A percentile compares a stretch with the other conserved stretches of the same genome.
phyloP scores from a whole-genome alignment of 2,113 vertebrate genomes.

The Tychaedon coryphoeus region DNA sequence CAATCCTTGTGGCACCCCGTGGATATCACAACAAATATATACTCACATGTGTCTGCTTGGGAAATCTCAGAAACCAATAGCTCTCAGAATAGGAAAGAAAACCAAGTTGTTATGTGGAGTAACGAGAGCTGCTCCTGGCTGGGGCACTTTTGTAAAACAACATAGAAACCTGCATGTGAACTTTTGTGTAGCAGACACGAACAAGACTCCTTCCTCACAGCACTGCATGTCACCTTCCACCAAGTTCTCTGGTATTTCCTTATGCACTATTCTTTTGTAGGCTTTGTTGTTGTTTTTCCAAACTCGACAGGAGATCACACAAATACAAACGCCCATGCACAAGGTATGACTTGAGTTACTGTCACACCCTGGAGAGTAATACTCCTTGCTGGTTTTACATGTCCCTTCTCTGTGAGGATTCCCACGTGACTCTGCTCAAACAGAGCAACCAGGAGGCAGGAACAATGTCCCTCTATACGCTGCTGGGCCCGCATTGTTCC shows the following conservation, averaged over 20 bases:
- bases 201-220: not conserved
- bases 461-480: conserved; percentile 90
- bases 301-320: conserved; percentile 13
- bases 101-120: not conserved
- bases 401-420: conserved; percentile 67
- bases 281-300: conserved; percentile 49
- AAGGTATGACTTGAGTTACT: conserved; percentile 49
- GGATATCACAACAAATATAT: rapidly evolving
- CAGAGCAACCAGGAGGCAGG: conserved; percentile 63
- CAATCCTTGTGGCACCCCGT: rapidly evolving
- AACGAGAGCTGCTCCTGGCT: not conserved
- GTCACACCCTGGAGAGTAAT: conserved; percentile 64
- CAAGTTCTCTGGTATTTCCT: not conserved
- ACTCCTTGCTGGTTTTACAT: conserved; percentile 64
- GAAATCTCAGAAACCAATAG: not conserved
- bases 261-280: not conserved
- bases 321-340: conserved; percentile 39
- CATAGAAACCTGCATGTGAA: not conserved
- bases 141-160: not conserved
- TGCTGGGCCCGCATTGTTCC: conserved; percentile 78
- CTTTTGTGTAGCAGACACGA: rapidly evolving
- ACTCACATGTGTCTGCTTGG: not conserved
- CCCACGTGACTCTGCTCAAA: conserved; percentile 67
- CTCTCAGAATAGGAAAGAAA: not conserved
- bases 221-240: not conserved